These are phyloP conservation scores for Mallotus villosus DNA, from an alignment of 2,797 vertebrate genomes.

Conservation along the genomic window DNA sequence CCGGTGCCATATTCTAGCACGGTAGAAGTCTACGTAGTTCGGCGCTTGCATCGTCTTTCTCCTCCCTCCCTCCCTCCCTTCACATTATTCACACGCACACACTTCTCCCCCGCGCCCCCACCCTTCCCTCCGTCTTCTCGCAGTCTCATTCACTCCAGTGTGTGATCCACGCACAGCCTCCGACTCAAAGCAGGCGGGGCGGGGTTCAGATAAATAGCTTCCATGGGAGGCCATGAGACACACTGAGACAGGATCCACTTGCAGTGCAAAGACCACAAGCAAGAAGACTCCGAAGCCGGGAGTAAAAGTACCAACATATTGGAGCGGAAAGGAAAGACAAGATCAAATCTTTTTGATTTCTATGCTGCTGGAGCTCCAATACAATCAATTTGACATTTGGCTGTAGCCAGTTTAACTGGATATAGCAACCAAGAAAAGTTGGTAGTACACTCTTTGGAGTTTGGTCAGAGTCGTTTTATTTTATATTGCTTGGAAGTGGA, in stretches of 20 bases:
- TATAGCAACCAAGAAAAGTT: conserved; percentile 72
- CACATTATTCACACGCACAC: conserved; percentile 16
- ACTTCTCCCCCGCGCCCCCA: conserved; percentile 37
- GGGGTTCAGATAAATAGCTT: conserved; percentile 74
- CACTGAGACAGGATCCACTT: conserved; percentile 79
- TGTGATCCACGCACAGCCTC: conserved; percentile 78
- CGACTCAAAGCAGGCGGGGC: conserved; percentile 65
- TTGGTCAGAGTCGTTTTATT: conserved; percentile 78
- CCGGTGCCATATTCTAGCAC: conserved; percentile 74
- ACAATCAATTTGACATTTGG: conserved; percentile 54
- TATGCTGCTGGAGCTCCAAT: conserved; percentile 66
- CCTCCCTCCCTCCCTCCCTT: conserved; percentile 21
- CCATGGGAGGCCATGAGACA: conserved; percentile 70
- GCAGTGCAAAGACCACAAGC: conserved; percentile 79
- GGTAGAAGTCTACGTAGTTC: conserved; percentile 79
- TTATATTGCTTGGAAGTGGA: conserved; percentile 78
- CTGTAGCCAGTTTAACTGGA: conserved; percentile 66
- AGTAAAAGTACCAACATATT: conserved; percentile 83
- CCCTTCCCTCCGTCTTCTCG: conserved; percentile 58
- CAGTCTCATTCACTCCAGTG: conserved; percentile 78
- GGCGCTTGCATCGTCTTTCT: conserved; percentile 58
- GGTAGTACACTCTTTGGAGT: conserved; percentile 89
- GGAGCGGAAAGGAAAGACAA: conserved; percentile 67
- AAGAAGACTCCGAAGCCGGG: conserved; percentile 86
- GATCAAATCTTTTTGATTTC: conserved; percentile 44